Conservation (phyloP, 2,888 invertebrate species). For the Protophormia terraenovae region DNA sequence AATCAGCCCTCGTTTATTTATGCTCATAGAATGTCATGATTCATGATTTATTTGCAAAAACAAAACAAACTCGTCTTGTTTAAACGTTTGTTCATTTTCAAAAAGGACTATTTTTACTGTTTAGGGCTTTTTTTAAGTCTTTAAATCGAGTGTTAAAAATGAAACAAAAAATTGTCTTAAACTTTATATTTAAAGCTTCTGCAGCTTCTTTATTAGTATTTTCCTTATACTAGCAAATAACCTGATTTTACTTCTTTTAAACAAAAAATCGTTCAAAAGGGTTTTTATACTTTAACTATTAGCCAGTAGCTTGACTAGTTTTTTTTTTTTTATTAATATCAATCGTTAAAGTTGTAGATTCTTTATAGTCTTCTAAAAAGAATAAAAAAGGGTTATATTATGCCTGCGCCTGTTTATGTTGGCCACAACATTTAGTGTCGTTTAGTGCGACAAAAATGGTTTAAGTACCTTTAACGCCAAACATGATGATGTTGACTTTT, state of each 20-base stretch:
- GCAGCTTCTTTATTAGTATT: slow-evolving; percentile 34
- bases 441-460: slow-evolving; percentile 69
- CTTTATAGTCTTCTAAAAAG: neutral
- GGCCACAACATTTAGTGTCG: slow-evolving; percentile 63
- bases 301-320: slow-evolving; percentile 66
- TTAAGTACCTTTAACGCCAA: slow-evolving; percentile 67
- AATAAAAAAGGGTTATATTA: slow-evolving; percentile 25
- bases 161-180: slow-evolving; percentile 23
- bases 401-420: slow-evolving; percentile 42
- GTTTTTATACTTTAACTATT: neutral
- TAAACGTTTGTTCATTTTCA: slow-evolving; percentile 35
- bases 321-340: slow-evolving; percentile 18
- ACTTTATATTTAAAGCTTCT: slow-evolving; percentile 49
- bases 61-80: slow-evolving; percentile 22
- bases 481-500: slow-evolving; percentile 50
- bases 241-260: slow-evolving; percentile 12
- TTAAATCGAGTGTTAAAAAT: slow-evolving; percentile 41
- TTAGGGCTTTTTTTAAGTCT: neutral
- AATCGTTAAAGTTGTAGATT: neutral
- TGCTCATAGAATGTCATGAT: slow-evolving; percentile 54
- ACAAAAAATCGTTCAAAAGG: neutral
- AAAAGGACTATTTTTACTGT: slow-evolving; percentile 39
- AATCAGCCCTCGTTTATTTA: slow-evolving; percentile 28
- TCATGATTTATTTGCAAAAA: slow-evolving; percentile 59
- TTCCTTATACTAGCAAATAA: neutral